A percentile compares a stretch with the other conserved stretches of the same genome.
phyloP scores from a whole-genome alignment of 2,113 vertebrate species.

The Corythornis cristatus region DNA sequence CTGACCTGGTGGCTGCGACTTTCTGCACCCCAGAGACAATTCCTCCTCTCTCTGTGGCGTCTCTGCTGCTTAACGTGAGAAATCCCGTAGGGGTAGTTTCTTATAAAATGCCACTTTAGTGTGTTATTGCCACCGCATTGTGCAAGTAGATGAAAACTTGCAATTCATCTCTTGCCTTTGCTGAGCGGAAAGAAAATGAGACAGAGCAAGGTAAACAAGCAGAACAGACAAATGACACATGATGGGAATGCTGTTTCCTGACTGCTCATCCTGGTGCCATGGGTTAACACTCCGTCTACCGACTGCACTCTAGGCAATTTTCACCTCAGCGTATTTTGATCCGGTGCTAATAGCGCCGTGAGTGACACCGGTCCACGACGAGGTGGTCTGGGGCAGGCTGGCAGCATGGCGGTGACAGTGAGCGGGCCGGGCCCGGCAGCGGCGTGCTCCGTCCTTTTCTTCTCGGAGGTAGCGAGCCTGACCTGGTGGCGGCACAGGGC shows the following conservation, averaged over 20 bases:
- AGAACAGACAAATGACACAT: conserved; percentile 76
- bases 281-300: conserved; percentile 28
- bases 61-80: background rate
- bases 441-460: background rate
- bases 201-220: conserved; percentile 68
- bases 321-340: background rate
- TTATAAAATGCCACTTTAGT: background rate
- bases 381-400: background rate
- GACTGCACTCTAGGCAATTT: background rate
- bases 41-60: background rate
- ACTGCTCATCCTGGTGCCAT: conserved; percentile 47
- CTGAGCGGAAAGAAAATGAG: conserved; percentile 78
- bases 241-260: conserved; percentile 51
- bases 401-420: background rate
- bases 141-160: conserved; percentile 60
- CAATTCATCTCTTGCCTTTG: conserved; percentile 80
- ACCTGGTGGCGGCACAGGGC: background rate
- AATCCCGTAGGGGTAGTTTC: background rate
- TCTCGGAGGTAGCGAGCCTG: background rate
- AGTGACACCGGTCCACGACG: background rate
- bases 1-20: background rate
- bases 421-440: background rate
- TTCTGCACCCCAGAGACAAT: background rate
- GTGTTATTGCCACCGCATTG: background rate
- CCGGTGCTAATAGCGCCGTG: background rate